phyloP scores from a whole-genome alignment of 1,140 invertebrate species.

The Myzus persicae region DNA sequence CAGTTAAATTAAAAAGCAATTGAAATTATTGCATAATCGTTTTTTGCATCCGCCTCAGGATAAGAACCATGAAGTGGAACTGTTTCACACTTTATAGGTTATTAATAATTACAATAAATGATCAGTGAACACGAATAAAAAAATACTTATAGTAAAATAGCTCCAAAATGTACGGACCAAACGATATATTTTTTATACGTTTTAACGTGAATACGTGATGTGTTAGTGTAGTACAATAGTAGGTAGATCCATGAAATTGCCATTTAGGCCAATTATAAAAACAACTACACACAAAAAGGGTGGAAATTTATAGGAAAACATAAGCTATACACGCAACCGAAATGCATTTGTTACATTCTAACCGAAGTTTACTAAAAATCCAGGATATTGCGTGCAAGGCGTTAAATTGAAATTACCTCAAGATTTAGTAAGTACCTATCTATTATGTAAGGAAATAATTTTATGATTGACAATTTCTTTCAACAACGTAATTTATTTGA shows the following conservation, averaged over 20 bases:
- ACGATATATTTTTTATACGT: background rate
- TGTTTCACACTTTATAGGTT: background rate
- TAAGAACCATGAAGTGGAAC: slow-evolving; percentile 27
- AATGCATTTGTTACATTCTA: background rate
- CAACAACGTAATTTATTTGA: background rate
- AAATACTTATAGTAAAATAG: background rate
- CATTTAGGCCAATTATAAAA: background rate
- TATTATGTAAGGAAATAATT: background rate
- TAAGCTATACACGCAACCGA: background rate
- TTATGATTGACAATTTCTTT: background rate
- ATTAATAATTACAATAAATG: slow-evolving; percentile 21
- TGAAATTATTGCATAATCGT: slow-evolving; percentile 11
- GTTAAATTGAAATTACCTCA: background rate
- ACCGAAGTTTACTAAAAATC: background rate
- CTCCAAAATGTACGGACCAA: background rate
- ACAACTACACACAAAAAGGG: background rate
- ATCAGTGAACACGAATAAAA: background rate
- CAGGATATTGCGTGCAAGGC: background rate
- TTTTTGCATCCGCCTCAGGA: slow-evolving; percentile 25
- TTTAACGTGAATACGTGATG: background rate
- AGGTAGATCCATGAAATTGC: background rate
- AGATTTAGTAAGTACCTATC: background rate
- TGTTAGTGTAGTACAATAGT: background rate
- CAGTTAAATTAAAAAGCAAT: slow-evolving; percentile 15
- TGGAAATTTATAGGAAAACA: background rate